Percentiles rank a stretch among this genome's conserved stretches.
phyloP scores from a whole-genome alignment of 2,113 vertebrate genomes.

The Crotophaga sulcirostris region DNA sequence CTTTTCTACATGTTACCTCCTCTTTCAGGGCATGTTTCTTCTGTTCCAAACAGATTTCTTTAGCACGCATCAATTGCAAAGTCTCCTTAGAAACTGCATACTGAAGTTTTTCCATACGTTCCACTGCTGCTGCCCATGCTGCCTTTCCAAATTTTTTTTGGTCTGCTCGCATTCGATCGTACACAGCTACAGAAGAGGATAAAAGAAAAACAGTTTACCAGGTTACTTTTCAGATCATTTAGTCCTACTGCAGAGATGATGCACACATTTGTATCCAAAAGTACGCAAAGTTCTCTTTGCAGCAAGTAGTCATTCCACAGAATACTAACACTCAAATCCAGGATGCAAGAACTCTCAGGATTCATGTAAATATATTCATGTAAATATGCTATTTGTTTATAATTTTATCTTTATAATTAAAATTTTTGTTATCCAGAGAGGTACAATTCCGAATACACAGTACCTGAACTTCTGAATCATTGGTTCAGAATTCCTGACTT shows the following conservation, averaged over 20 bases:
- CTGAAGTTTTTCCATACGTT: slow-evolving; percentile 94
- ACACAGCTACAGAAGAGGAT: slow-evolving; percentile 79
- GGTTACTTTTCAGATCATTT: neutral
- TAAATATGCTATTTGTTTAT: neutral
- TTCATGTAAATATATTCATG: neutral
- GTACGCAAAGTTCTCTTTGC: neutral
- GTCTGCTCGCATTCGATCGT: slow-evolving; percentile 92
- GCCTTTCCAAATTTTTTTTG: slow-evolving; percentile 96
- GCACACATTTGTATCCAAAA: neutral
- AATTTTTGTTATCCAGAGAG: neutral
- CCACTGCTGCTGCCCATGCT: slow-evolving; percentile 90
- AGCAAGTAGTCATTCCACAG: neutral
- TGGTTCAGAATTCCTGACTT: neutral
- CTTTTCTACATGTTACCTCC: slow-evolving; percentile 81
- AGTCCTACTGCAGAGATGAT: neutral
- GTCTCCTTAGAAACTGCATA: slow-evolving; percentile 95
- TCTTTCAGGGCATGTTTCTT: slow-evolving; percentile 91
- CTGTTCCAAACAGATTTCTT: slow-evolving; percentile 97
- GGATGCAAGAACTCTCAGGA: neutral
- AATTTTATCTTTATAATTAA: neutral
- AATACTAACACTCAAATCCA: neutral
- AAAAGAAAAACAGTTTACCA: neutral
- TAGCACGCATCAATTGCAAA: slow-evolving; percentile 95
- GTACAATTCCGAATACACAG: neutral
- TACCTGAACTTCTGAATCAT: neutral